Evolutionary conservation across 30 jellyfish, hydroid and myxozoan genomes (phyloP), one percentile per base, ranked within the genome.

Genomic region (Hydractinia echinata): DNA sequence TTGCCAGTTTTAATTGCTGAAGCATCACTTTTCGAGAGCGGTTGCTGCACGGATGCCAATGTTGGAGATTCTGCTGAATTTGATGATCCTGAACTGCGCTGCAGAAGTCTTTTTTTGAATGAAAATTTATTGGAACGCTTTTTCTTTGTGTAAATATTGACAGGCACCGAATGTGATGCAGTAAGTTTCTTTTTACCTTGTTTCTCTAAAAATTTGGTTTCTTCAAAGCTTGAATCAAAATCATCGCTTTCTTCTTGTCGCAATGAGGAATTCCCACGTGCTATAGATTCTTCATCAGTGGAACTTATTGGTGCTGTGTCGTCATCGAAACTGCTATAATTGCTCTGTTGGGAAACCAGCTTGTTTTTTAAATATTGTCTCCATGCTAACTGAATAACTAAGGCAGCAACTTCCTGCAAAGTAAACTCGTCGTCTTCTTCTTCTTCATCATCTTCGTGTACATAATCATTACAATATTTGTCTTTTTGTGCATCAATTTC

Each of bases 341-440:
- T n/a, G 74, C 39, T 64, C 74, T 64, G 74, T 13, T n/a, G 39
- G 74, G 9, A 44, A 4, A n/a, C 66, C 51, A 93, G 81, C 54
- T 84, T 79, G 70, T 62, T 70, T 77, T 84, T 93, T 79, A 93
- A 60, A 80, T 83, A 93, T 48, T 84, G 79, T 56, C 99, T 81
- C 99, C 99, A 93, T 50, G 88, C 94, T 56, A 93, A 81, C 67
- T 93, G 99, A 54, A 93, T 93, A 9, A 84, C 85, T 20, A 93
- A 76, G 6, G 99, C 99, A 8, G 99, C 99, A 66, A 93, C 89
- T 18, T 93, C 94, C 30, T 73, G 18, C 51, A 76, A 60, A 7
- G 74, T 76, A 20, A 50, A 19, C 10, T 82, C 89, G 56, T 82
- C 79, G 15, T 48, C 4, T 48, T 18, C 15, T 21, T 76, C 84